Evolutionary conservation across 1,140 invertebrate species (phyloP).

Genomic region (Laupala kohalensis): DNA sequence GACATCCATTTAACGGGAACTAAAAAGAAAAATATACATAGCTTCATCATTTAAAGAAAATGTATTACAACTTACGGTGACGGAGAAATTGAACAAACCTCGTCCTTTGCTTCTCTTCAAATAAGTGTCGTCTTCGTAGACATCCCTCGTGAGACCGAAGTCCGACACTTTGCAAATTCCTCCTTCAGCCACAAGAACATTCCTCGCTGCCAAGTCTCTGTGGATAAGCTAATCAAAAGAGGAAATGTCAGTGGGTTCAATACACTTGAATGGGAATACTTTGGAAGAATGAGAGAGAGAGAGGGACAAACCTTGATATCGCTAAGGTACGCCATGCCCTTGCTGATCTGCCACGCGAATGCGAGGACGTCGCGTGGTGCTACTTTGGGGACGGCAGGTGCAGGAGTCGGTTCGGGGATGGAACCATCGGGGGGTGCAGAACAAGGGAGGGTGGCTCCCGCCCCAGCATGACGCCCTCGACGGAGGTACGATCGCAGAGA

Average conservation of each 20-base stretch:
- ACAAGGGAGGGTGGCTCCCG: neutral
- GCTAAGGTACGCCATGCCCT: conserved; percentile 71
- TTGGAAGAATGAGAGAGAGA: too few relatives aligned
- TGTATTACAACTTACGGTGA: neutral
- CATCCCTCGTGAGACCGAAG: conserved; percentile 71
- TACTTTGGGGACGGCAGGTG: conserved; percentile 23
- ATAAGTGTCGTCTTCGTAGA: conserved; percentile 70
- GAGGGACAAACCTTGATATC: conserved; percentile 57
- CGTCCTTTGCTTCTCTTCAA: conserved; percentile 62
- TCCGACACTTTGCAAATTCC: conserved; percentile 77
- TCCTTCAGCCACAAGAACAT: conserved; percentile 58
- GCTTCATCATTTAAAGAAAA: neutral
- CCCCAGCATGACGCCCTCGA: neutral
- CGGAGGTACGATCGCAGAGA: conserved; percentile 38
- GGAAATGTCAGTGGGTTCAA: too few relatives aligned
- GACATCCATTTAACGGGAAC: conserved; percentile 81
- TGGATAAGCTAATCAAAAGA: conserved; percentile 52
- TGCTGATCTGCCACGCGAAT: conserved; percentile 77
- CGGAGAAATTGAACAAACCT: conserved; percentile 30
- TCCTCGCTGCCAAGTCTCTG: conserved; percentile 70
- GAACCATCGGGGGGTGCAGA: too few relatives aligned
- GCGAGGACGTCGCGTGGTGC: conserved; percentile 59
- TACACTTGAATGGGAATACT: too few relatives aligned
- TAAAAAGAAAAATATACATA: conserved; percentile 23
- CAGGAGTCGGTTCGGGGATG: neutral